phyloP scores from a whole-genome alignment of 2,113 vertebrate species.

The Zeus faber region DNA sequence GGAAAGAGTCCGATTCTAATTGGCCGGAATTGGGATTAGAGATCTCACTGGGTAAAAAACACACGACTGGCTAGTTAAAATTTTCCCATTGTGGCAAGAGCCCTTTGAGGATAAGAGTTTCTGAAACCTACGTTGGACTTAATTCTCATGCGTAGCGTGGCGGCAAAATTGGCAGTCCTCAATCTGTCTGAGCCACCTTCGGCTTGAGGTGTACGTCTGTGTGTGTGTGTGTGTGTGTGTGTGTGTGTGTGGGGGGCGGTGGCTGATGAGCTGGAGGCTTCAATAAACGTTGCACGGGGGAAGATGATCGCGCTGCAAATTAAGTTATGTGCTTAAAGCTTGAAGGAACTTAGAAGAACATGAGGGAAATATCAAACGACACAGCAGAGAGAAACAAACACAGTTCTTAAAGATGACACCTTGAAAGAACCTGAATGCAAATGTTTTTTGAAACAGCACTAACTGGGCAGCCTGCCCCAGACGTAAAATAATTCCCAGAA shows the following conservation, averaged over 20 bases:
- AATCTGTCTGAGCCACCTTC: constrained; percentile 63
- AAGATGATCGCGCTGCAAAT: constrained; percentile 63
- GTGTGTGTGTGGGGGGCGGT: too few relatives aligned
- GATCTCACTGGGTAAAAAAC: neutral
- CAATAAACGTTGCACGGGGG: constrained; percentile 50
- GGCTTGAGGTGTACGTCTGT: constrained; percentile 60
- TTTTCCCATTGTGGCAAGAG: constrained; percentile 15
- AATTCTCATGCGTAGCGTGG: constrained; percentile 49
- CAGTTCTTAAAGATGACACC: neutral
- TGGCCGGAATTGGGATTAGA: too few relatives aligned
- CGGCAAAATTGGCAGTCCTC: constrained; percentile 59
- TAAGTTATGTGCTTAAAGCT: constrained; percentile 52
- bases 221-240: too few relatives aligned
- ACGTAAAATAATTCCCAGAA: constrained; percentile 46
- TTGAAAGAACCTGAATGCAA: constrained; percentile 24
- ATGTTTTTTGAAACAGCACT: constrained; percentile 38
- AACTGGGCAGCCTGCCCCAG: constrained; percentile 48
- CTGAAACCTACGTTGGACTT: constrained; percentile 30
- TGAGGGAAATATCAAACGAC: constrained; percentile 56
- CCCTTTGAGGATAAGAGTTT: constrained; percentile 44
- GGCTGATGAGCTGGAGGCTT: constrained; percentile 53
- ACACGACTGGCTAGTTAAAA: too few relatives aligned
- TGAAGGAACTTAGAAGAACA: constrained; percentile 50
- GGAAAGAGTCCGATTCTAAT: too few relatives aligned
- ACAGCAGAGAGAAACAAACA: constrained; percentile 15